Evolutionary conservation across 1,140 invertebrate species (phyloP), one percentile per base, ranked within the genome.

Genomic region (Coptotermes formosanus): DNA sequence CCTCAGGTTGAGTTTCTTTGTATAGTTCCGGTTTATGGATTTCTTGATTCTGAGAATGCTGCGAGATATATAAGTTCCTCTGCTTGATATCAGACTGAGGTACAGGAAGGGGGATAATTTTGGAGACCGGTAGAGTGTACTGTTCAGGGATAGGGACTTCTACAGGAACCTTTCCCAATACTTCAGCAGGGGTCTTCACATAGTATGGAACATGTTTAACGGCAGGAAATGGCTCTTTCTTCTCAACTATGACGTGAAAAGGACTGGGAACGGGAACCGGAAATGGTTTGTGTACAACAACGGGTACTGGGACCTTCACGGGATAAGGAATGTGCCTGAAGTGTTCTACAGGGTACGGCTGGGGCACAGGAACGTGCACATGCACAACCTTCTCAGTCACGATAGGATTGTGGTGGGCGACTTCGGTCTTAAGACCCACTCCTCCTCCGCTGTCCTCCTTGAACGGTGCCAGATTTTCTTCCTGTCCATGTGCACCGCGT

Each of bases 31-130:
- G 64, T 75, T 75, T 75, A 2, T 30, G 25, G 52, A 21, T 55
- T 55, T 0, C 19, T 16, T 55, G 52, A 55, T 21, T 19, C 11
- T 75, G 6, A 75, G 25, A n/a, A 2, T 30, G 64, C 9, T 75
- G 25, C 25, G n/a, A n/a, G 64, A 30, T 75, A 75, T 30, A 30
- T 82, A 94, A 93, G 55, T 93, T 93, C 9, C 95, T 93, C 88
- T 94, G 93, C 87, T 94, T 94, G 69, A 94, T 93, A 92, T 95
- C 95, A 83, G 95, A 94, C 90, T 93, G 93, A 85, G 88, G 94
- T 93, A 95, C 91, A 87, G 93, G 94, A 11, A 30, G 25, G n/a
- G 25, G 64, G 7, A 93, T 92, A 55, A 92, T 92, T 88, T 93
- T 94, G 87, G 95, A 94, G 11, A 94, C 93, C 45, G 92, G 94